phyloP scores from a whole-genome alignment of 2,797 vertebrate species.

The Diplodus sargus region DNA sequence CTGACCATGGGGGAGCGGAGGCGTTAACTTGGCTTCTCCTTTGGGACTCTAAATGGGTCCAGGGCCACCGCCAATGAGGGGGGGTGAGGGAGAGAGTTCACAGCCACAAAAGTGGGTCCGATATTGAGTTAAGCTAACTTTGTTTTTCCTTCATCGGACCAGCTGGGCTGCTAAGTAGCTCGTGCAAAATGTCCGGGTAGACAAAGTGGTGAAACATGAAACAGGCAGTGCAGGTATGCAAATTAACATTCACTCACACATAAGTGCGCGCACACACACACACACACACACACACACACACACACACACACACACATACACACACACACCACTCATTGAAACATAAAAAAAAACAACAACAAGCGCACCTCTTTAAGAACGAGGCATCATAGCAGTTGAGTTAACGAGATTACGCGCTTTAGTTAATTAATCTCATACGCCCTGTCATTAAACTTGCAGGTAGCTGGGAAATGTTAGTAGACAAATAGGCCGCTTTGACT shows the following conservation, averaged over 20 bases:
- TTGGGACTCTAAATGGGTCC: slow-evolving; percentile 71
- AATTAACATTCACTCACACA: slow-evolving; percentile 18
- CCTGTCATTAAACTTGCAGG: slow-evolving; percentile 64
- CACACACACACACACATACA: not conserved
- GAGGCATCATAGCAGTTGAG: slow-evolving; percentile 62
- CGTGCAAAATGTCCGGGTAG: slow-evolving; percentile 32
- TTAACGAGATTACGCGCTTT: slow-evolving; percentile 72
- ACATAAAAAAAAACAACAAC: not conserved
- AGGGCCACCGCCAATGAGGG: slow-evolving; percentile 46
- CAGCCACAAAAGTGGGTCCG: slow-evolving; percentile 50
- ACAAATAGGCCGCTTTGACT: slow-evolving; percentile 81
- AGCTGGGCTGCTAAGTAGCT: slow-evolving; percentile 19
- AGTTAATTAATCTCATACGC: slow-evolving; percentile 80
- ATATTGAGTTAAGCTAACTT: slow-evolving; percentile 61
- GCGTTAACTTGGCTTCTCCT: slow-evolving; percentile 76
- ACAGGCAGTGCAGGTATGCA: slow-evolving; percentile 28
- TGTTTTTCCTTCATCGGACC: slow-evolving; percentile 42
- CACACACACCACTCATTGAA: no score
- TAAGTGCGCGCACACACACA: not conserved
- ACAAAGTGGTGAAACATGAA: slow-evolving; percentile 40
- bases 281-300: not conserved
- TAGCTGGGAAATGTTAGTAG: slow-evolving; percentile 68
- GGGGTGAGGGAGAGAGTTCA: slow-evolving; percentile 8
- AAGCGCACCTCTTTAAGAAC: slow-evolving; percentile 40
- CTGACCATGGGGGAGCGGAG: slow-evolving; percentile 71